Evolutionary conservation across 1,140 invertebrate species (phyloP), one percentile per base, ranked within the genome.

Genomic region (Drosophila parvula): DNA sequence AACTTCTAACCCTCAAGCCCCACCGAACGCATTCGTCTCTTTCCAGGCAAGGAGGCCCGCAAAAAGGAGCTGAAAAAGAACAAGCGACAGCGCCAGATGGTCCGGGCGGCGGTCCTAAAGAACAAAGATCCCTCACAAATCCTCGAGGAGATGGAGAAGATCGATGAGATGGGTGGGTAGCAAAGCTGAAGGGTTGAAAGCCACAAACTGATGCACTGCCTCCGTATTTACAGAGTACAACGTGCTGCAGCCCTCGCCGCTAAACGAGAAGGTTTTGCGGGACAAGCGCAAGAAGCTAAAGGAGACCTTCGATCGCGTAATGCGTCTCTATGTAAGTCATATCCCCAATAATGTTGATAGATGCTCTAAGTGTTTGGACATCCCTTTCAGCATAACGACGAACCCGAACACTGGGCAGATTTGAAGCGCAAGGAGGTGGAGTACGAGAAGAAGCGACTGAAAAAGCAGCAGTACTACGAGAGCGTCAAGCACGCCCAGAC

Each of bases 61-160:
- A 99, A 99, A 92, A 98, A 98, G 92, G 98, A 99, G 93, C 92
- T 99, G 16, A 99, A 99, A 92, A 99, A 99, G 93, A 99, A 99
- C 92, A 99, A 99, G 92, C 96, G 98, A 81, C 98, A 99, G 92
- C 94, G 98, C 51, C 97, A 98, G 93, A 95, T 98, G 93, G 98
- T 99, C 4, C 93, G 98, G 85, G 97, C 97, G 63, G 98, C 98
- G 59, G 98, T 99, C n/a, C 93, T 99, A 0, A 99, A 99, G 94
- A 98, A 98, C 91, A 99, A 99, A 94, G 98, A 99, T 95, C 98
- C 98, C 9, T 93, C 95, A 62, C 97, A 98, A 92, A 95, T 99
- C 58, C 94, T 99, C 36, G 95, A 97, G 92, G 98, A 99, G 93
- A 95, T 99, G 94, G 98, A 99, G 92, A 97, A 98, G 93, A 98